A percentile compares a stretch with the other conserved stretches of the same genome.
These are phyloP conservation scores for Eupeodes latifasciatus DNA, from an alignment of 2,888 invertebrate species.

Conservation along the genomic window DNA sequence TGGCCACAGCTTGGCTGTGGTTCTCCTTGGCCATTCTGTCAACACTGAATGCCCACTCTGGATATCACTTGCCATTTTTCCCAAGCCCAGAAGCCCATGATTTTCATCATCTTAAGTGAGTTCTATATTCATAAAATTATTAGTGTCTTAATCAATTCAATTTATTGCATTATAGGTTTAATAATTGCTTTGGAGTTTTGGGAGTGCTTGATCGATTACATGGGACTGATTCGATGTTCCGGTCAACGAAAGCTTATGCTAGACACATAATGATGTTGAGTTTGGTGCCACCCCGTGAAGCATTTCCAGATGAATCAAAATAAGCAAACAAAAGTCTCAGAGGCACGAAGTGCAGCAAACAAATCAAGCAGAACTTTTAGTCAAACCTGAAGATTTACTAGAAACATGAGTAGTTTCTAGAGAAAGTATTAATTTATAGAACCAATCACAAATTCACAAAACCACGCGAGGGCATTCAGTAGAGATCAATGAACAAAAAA, in stretches of 20 bases:
- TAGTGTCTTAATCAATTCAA: slow-evolving; percentile 1
- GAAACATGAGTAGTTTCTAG: neutral
- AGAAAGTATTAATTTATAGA: slow-evolving; percentile 23
- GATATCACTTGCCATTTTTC: slow-evolving; percentile 93
- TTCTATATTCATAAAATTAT: neutral
- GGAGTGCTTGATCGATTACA: slow-evolving; percentile 93
- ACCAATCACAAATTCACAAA: slow-evolving; percentile 39
- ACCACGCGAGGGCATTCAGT: slow-evolving; percentile 69
- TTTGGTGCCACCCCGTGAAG: slow-evolving; percentile 87
- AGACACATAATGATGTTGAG: slow-evolving; percentile 90
- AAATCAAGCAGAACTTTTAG: slow-evolving; percentile 46
- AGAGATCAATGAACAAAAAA: slow-evolving; percentile 51
- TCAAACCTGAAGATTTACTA: slow-evolving; percentile 15
- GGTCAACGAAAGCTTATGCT: slow-evolving; percentile 88
- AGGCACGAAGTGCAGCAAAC: neutral
- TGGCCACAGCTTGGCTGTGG: slow-evolving; percentile 92
- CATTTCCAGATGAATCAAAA: slow-evolving; percentile 86
- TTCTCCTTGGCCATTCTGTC: slow-evolving; percentile 90
- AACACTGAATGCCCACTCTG: slow-evolving; percentile 92
- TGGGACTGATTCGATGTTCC: slow-evolving; percentile 91
- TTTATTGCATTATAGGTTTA: slow-evolving; percentile 87
- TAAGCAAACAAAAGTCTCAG: neutral
- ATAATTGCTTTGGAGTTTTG: slow-evolving; percentile 92
- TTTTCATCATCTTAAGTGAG: slow-evolving; percentile 93
- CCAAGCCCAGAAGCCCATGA: slow-evolving; percentile 94